These are phyloP conservation scores for Bruchidius siliquastri DNA, from an alignment of 2,888 invertebrate species.

Conservation along the genomic window DNA sequence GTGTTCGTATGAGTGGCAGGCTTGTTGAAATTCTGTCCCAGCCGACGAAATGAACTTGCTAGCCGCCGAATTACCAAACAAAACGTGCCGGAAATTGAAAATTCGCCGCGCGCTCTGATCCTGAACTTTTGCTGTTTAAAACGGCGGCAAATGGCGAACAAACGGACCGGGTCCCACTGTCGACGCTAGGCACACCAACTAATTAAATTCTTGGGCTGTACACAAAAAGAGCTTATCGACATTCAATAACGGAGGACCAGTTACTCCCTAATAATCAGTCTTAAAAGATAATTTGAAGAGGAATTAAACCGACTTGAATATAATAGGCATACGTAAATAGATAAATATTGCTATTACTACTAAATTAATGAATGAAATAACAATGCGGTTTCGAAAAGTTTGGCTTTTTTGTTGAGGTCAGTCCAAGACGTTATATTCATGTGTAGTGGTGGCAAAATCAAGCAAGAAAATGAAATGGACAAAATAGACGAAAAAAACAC, in stretches of 20 bases:
- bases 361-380: no score
- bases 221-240: neutral
- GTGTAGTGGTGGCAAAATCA: no score
- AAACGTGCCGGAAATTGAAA: slow-evolving; percentile 40
- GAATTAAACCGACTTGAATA: no score
- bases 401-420: no score
- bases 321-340: no score
- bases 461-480: no score
- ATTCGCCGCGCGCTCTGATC: slow-evolving; percentile 36
- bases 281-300: no score
- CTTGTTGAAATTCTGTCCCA: slow-evolving; percentile 26
- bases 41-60: slow-evolving; percentile 32
- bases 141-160: slow-evolving; percentile 23
- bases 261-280: neutral
- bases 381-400: no score
- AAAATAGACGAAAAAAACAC: no score
- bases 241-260: neutral
- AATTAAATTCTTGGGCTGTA: neutral
- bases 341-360: no score
- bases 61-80: slow-evolving; percentile 34
- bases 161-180: slow-evolving; percentile 11
- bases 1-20: slow-evolving; percentile 1
- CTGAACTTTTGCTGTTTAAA: slow-evolving; percentile 30
- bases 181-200: neutral
- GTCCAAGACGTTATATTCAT: no score